phyloP scores from a whole-genome alignment of 2,888 invertebrate genomes.

The Monoplex corrugatus region DNA sequence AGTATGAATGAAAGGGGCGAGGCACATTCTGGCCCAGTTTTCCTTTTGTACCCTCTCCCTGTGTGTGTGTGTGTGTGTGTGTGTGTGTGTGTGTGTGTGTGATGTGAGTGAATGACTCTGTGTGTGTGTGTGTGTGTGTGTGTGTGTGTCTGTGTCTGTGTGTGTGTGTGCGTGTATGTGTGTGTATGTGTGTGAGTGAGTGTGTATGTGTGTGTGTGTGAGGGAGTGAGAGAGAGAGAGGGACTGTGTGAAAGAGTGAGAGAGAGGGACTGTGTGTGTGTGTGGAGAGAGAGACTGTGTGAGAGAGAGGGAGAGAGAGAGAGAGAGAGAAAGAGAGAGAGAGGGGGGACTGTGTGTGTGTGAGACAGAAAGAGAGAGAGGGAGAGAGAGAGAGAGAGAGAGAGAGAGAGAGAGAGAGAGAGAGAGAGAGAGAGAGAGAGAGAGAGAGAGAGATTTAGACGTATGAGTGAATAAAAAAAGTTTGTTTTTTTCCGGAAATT shows the following conservation, averaged over 20 bases:
- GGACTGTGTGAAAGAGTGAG: not conserved
- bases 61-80: no score
- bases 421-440: not conserved
- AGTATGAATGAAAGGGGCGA: no score
- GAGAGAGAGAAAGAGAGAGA: not conserved
- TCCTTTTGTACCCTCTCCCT: no score
- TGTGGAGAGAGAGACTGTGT: not conserved
- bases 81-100: no score
- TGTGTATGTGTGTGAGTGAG: constrained; percentile 24
- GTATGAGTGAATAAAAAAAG: not conserved
- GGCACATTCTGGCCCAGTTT: no score
- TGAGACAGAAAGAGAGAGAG: not conserved
- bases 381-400: not conserved
- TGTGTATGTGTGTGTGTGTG: not conserved
- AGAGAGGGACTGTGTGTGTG: no score
- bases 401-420: not conserved
- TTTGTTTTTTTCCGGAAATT: no score
- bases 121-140: no score
- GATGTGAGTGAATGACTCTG: no score
- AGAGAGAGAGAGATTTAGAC: not conserved
- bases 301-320: not conserved
- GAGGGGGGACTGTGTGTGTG: not conserved
- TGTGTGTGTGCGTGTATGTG: not conserved
- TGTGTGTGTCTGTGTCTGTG: not conserved
- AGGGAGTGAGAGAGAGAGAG: not conserved